A percentile compares a stretch with the other conserved stretches of the same genome.
These are phyloP conservation scores for Drosophila tropicalis DNA, from an alignment of 1,140 invertebrate genomes.

Conservation along the genomic window DNA sequence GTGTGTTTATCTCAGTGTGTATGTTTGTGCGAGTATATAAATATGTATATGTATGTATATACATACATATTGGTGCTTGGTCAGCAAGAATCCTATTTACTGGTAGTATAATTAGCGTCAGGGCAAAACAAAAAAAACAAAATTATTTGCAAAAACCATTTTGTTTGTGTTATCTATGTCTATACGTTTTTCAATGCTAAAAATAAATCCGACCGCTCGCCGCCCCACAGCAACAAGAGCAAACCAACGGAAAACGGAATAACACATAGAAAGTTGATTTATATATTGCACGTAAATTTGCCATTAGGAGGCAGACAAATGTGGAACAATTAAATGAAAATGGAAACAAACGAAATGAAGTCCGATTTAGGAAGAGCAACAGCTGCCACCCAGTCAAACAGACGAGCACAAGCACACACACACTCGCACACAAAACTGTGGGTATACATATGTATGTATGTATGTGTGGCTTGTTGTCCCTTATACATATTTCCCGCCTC, in stretches of 20 bases:
- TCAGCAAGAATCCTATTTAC: slow-evolving; percentile 33
- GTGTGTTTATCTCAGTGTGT: background rate
- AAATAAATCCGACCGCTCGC: slow-evolving; percentile 60
- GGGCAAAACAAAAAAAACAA: slow-evolving; percentile 19
- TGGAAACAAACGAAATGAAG: slow-evolving; percentile 46
- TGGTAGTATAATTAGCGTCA: slow-evolving; percentile 66
- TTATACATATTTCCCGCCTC: slow-evolving; percentile 14
- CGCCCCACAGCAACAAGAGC: background rate
- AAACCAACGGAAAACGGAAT: background rate
- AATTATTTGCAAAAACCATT: slow-evolving; percentile 63
- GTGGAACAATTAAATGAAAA: slow-evolving; percentile 78
- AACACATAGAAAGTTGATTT: slow-evolving; percentile 62
- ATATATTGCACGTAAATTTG: slow-evolving; percentile 75
- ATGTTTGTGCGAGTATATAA: background rate
- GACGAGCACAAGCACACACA: slow-evolving; percentile 2
- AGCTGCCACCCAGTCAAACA: slow-evolving; percentile 50
- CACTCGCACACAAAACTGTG: background rate
- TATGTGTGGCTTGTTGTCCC: slow-evolving; percentile 11
- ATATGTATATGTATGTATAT: background rate
- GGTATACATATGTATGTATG: background rate
- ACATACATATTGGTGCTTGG: slow-evolving; percentile 43
- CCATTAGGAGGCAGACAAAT: slow-evolving; percentile 76
- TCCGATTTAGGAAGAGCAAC: slow-evolving; percentile 50
- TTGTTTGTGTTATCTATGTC: slow-evolving; percentile 31
- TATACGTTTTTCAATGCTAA: slow-evolving; percentile 46